Evolutionary conservation across 2,113 vertebrate species (phyloP), one percentile per base, ranked within the genome.

Genomic region (Ophthalmolycus amberensis): DNA sequence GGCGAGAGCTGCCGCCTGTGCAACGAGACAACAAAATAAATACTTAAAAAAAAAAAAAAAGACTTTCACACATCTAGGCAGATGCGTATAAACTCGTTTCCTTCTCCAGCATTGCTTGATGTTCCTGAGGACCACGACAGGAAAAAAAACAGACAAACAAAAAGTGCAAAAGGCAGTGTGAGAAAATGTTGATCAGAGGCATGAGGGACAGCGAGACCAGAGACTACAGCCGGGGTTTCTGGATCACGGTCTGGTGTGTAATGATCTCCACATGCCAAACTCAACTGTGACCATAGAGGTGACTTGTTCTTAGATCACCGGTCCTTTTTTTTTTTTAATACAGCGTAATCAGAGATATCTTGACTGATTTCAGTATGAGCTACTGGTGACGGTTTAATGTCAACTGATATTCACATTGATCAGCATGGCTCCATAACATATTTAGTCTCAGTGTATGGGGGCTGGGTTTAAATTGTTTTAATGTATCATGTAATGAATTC

Each of bases 41-140:
- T 2, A 44, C 3, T 32, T 5, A 32, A 34, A 29, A 0, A 37
- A 71, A 8, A 59, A 40, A 67, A 32, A 38, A 37, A 22, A 58
- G 25, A 22, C 73, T 38, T 64, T 50, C 87, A 86, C 85, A 77
- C 71, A 71, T 34, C 60, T 42, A 71, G 69, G 74, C 80, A 80
- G 68, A 85, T n/a, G 58, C 71, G 67, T 59, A 80, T 32, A 65
- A 52, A 91, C 48, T n/a, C 32, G 60, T 69, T 83, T 75, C 85
- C 80, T 86, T 83, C 79, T 87, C 66, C 60, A 77, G 80, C 82
- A 72, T 80, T 77, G 63, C 65, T 83, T 76, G 71, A 87, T 90
- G 90, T 94, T 93, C 87, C 90, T 91, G 92, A 92, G 90, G 88
- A 92, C 75, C 65, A 60, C 58, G 75, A 87, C 8, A 67, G 65